These are phyloP conservation scores for Melinaea menophilus DNA, from an alignment of 2,888 invertebrate species.

Conservation along the genomic window DNA sequence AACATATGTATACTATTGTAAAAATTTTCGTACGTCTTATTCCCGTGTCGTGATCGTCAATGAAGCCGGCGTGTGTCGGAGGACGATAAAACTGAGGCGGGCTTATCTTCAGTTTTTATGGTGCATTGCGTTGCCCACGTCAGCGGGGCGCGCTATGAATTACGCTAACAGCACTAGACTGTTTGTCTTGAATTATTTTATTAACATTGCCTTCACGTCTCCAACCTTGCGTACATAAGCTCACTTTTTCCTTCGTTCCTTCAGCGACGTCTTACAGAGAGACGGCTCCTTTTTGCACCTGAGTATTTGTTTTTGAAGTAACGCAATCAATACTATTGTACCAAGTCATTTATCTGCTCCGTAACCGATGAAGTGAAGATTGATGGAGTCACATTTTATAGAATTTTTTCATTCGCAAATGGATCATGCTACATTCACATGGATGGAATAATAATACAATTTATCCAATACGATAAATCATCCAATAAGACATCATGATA, in stretches of 20 bases:
- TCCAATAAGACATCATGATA: slow-evolving; percentile 2
- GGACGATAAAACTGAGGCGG: slow-evolving; percentile 62
- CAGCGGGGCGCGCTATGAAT: slow-evolving; percentile 37
- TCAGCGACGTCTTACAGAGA: too few relatives aligned
- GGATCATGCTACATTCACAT: not conserved
- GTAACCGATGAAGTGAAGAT: slow-evolving; percentile 10
- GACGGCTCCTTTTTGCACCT: too few relatives aligned
- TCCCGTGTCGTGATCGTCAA: slow-evolving; percentile 31
- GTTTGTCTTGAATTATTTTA: slow-evolving; percentile 22
- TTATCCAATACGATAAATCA: slow-evolving; percentile 3
- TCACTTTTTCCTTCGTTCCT: not conserved
- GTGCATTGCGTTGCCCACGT: slow-evolving; percentile 52
- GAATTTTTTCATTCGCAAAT: slow-evolving; percentile 9
- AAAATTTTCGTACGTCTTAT: not conserved
- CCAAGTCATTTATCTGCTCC: slow-evolving; percentile 10
- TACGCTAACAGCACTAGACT: slow-evolving; percentile 27
- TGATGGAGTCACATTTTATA: slow-evolving; percentile 17
- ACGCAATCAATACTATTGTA: slow-evolving; percentile 5
- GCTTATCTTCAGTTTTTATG: slow-evolving; percentile 71
- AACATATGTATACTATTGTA: not conserved
- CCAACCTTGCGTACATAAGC: not conserved
- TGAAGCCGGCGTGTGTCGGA: slow-evolving; percentile 34
- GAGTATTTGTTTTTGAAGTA: not conserved
- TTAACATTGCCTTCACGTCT: slow-evolving; percentile 5
- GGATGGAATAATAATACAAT: slow-evolving; percentile 3